Conservation (phyloP, 1,140 invertebrate genomes). For the Brachionus koreanus region DNA sequence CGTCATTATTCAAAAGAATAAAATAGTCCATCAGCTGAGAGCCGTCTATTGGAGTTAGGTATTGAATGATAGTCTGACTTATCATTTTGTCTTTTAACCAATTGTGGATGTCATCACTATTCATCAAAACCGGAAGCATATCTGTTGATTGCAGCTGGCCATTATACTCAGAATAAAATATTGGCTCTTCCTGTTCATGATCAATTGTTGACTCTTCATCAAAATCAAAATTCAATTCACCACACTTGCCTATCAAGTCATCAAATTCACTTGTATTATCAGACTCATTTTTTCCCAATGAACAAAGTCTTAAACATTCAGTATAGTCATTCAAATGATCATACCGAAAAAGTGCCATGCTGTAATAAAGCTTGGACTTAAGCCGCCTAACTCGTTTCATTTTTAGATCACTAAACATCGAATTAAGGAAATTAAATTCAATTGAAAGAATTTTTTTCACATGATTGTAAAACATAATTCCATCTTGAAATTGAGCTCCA, state of each 20-base stretch:
- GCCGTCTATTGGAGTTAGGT: background rate
- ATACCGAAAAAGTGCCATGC: background rate
- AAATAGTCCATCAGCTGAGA: background rate
- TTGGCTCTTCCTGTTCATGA: no score
- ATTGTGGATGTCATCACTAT: background rate
- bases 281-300: background rate
- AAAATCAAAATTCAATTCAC: background rate
- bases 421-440: background rate
- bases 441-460: background rate
- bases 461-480: background rate
- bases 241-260: background rate
- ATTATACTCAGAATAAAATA: background rate
- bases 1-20: background rate
- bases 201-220: background rate
- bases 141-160: background rate
- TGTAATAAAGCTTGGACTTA: background rate
- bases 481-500: background rate
- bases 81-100: background rate
- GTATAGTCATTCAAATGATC: background rate
- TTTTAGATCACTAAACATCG: background rate
- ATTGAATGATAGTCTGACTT: background rate
- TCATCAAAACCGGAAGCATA: background rate
- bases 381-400: background rate
- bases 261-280: background rate
- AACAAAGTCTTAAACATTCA: background rate